Base-by-base conservation (phyloP, 2,797 vertebrate species). In the Staurois parvus region DNA sequence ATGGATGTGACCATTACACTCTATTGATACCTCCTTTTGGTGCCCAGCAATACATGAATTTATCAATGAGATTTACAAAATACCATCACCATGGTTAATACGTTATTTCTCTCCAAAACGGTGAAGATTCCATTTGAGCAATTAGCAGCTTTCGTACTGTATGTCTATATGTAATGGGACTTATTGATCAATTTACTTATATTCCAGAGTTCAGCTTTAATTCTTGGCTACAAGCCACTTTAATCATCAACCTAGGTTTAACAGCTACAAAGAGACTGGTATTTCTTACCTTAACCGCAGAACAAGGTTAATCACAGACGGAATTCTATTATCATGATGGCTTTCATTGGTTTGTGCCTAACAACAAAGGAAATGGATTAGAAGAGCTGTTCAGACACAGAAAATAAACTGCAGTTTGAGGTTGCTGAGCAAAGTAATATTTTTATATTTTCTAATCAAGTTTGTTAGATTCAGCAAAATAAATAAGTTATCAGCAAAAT, bases 251-350 rank as follows among this genome's bases (percentile, higher is more conserved):
- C 8, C 19, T 2, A 59, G 52, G 21, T 56, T 56, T 56, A 56
- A 21, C 21, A 24, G 52, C 21, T 24, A 24, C 52, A 59, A 59
- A 17, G 21, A 52, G 19, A n/a, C 52, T 24, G 8, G 1, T 2
- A 24, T 59, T 24, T 89, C 95, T 97, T 94, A 99, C 98, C 98
- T 98, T 93, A 99, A 95, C 90, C 98, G 96, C 90, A 99, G 95
- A 79, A 99, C 98, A 93, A 99, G 97, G 95, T 99, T 99, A 91
- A 99, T 94, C 0, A 96, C 96, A 67, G 93, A 94, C 59, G 94
- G 91, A 89, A 94, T 94, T 91, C 95, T 94, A 91, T 91, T 92
- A 89, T 94, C 94, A 76, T 94, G 91, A 0, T 93, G 90, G 76
- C 93, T 93, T 89, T 95, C 95, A 84, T 91, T 95, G 17, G 96